A percentile compares a stretch with the other conserved stretches of the same genome.
Evolutionary conservation across 1,140 invertebrate species (phyloP).

Genomic region (Ips typographus): DNA sequence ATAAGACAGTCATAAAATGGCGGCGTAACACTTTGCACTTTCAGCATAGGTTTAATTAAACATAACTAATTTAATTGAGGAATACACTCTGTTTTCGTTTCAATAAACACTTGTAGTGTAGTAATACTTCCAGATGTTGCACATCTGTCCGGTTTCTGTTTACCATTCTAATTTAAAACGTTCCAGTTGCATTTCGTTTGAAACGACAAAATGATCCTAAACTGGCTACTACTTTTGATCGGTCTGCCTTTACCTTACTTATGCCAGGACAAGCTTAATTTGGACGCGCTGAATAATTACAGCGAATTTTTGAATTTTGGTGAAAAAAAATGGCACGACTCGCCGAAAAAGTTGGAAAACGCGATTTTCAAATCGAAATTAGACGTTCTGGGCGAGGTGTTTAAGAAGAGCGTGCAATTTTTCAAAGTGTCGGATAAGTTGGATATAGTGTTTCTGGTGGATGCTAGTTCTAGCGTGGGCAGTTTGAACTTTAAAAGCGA

Average conservation of each 20-base stretch:
- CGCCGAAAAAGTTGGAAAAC: conserved; percentile 43
- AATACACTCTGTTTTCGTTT: background rate
- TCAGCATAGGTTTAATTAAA: too few relatives aligned
- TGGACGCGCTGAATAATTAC: conserved; percentile 42
- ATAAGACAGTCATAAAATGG: too few relatives aligned
- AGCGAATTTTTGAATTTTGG: conserved; percentile 50
- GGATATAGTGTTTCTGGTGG: conserved; percentile 71
- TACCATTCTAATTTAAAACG: conserved; percentile 10
- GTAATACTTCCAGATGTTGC: conserved; percentile 13
- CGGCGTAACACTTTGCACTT: too few relatives aligned
- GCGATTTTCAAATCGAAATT: conserved; percentile 66
- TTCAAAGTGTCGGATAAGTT: conserved; percentile 51
- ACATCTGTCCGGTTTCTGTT: conserved; percentile 16
- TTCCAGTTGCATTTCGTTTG: conserved; percentile 18
- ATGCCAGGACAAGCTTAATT: conserved; percentile 24
- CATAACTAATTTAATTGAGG: too few relatives aligned
- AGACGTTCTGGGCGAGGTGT: conserved; percentile 57
- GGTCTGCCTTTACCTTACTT: background rate
- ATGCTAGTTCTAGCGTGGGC: conserved; percentile 69
- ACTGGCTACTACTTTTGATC: conserved; percentile 12
- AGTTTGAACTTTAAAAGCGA: conserved; percentile 68
- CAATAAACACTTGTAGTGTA: too few relatives aligned
- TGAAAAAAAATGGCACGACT: conserved; percentile 42
- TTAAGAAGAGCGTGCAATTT: conserved; percentile 57
- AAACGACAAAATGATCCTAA: conserved; percentile 18